These are phyloP conservation scores for Motacilla tschutschensis DNA, from an alignment of 2,113 vertebrate species.

Conservation along the genomic window DNA sequence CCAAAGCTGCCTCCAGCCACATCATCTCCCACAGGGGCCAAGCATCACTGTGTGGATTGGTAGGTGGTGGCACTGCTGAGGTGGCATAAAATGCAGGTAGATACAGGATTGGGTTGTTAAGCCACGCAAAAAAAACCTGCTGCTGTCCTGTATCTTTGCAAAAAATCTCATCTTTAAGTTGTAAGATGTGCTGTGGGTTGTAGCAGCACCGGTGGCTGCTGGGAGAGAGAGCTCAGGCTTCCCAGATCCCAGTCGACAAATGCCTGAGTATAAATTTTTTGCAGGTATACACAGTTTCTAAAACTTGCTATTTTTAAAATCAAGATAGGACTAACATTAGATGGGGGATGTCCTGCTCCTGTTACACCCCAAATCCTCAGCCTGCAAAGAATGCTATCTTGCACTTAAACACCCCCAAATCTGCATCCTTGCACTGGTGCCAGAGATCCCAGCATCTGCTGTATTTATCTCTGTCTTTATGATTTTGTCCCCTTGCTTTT, in stretches of 20 bases:
- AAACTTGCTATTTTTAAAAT: neutral
- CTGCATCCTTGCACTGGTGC: neutral
- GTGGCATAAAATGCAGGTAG: neutral
- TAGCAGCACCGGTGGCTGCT: accelerated
- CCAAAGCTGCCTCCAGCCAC: neutral
- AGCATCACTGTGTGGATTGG: neutral
- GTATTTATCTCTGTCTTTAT: neutral
- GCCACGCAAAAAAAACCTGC: neutral
- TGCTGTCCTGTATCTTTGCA: neutral
- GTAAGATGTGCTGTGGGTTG: neutral
- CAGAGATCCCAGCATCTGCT: neutral
- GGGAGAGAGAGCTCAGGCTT: neutral
- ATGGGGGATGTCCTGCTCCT: neutral
- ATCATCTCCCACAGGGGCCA: neutral
- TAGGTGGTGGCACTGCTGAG: neutral
- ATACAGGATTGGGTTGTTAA: neutral
- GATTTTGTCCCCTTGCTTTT: neutral
- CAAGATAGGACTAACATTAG: neutral
- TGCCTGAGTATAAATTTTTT: neutral
- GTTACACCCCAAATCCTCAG: neutral
- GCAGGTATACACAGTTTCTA: neutral
- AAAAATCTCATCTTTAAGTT: neutral
- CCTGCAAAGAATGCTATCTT: neutral
- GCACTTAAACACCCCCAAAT: neutral
- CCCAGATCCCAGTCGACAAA: neutral